Evolutionary conservation across 2,113 vertebrate genomes (phyloP).

Genomic region (Macrotus californicus): DNA sequence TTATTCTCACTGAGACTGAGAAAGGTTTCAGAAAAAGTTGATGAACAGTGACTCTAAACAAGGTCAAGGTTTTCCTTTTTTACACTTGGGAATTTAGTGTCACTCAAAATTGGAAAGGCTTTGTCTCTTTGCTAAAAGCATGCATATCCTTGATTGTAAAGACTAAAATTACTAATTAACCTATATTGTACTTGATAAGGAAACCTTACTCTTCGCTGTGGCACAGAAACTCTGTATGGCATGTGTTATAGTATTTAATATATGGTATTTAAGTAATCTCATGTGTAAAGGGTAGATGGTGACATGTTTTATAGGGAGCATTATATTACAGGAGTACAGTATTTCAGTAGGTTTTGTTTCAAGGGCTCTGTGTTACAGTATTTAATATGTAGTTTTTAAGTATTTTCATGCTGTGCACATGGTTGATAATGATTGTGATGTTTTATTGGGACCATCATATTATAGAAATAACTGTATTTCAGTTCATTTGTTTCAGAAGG

Average conservation of each 20-base stretch:
- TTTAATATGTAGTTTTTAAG: background rate
- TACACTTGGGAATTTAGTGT: slow-evolving; percentile 18
- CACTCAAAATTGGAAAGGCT: background rate
- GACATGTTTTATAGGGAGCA: background rate
- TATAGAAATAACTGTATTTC: slow-evolving; percentile 17
- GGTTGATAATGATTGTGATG: background rate
- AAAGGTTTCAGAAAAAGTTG: slow-evolving; percentile 37
- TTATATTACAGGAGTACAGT: background rate
- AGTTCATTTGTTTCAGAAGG: slow-evolving; percentile 52
- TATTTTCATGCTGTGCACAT: slow-evolving; percentile 12
- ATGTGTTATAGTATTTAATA: background rate
- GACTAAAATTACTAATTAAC: slow-evolving; percentile 2
- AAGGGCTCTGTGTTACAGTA: background rate
- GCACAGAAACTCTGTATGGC: background rate
- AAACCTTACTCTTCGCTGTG: slow-evolving; percentile 12
- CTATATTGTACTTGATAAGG: background rate
- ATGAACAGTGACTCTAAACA: slow-evolving; percentile 22
- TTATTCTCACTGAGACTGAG: background rate
- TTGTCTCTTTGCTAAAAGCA: slow-evolving; percentile 27
- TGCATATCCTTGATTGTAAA: background rate
- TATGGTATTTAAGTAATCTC: background rate
- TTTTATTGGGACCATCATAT: background rate
- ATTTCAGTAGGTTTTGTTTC: slow-evolving; percentile 61
- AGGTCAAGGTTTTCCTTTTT: slow-evolving; percentile 28
- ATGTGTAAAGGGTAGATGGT: background rate